Conservation (phyloP, 2,113 vertebrate species). For the Corvus hawaiiensis region DNA sequence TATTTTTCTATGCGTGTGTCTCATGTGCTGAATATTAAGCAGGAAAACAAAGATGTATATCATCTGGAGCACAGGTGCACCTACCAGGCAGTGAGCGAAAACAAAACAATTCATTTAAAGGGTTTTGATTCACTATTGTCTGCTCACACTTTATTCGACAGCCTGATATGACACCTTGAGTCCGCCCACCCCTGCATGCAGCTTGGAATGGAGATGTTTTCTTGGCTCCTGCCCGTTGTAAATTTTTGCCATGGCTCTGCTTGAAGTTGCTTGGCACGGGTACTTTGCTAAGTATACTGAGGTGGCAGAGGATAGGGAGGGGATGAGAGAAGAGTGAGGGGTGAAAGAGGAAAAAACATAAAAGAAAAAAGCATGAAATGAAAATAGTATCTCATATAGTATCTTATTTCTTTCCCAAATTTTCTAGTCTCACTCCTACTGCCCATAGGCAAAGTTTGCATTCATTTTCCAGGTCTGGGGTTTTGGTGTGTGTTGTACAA, state of each 20-base stretch:
- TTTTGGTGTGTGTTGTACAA: not conserved
- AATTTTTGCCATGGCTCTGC: not conserved
- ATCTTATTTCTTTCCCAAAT: not conserved
- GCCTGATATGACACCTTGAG: not conserved
- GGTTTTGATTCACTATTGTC: slow-evolving; percentile 29
- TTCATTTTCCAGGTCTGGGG: not conserved
- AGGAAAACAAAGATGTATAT: slow-evolving; percentile 32
- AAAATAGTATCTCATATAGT: not conserved
- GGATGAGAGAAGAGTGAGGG: not conserved
- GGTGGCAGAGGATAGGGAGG: not conserved
- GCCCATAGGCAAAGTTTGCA: not conserved
- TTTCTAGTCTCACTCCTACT: not conserved
- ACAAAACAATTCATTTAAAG: slow-evolving; percentile 33
- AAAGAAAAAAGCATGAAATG: not conserved
- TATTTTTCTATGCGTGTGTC: not conserved
- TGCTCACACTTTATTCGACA: not conserved
- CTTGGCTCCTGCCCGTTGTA: not conserved
- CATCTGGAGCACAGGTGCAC: slow-evolving; percentile 39
- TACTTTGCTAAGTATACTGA: not conserved
- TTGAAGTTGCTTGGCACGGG: not conserved
- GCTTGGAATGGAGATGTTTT: slow-evolving; percentile 8
- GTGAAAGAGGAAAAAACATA: not conserved
- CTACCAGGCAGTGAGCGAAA: not conserved
- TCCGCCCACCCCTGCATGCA: not conserved
- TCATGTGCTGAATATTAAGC: slow-evolving; percentile 25